phyloP scores from a whole-genome alignment of 2,113 vertebrate species.

The Alethe castanea region DNA sequence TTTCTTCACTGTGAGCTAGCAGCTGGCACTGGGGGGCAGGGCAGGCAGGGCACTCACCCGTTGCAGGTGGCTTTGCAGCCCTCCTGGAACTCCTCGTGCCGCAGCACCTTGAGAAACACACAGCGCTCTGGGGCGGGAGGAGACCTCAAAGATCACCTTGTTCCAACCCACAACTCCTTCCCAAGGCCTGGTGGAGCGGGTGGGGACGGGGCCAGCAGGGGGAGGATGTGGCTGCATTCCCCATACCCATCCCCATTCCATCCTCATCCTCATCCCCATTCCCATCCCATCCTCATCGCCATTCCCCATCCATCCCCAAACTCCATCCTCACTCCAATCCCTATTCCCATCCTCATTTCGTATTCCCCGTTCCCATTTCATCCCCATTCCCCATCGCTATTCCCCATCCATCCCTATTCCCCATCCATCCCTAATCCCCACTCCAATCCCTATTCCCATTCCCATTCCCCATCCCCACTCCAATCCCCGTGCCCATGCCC shows the following conservation, averaged over 20 bases:
- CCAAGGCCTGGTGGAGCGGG: fast-evolving
- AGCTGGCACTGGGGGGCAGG: fast-evolving
- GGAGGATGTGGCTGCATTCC: too few relatives aligned
- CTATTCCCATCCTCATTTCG: background rate
- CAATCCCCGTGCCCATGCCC: too few relatives aligned
- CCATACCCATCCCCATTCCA: too few relatives aligned
- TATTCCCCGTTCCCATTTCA: too few relatives aligned
- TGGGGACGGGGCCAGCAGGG: fast-evolving
- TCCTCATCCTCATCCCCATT: too few relatives aligned
- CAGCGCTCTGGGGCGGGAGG: fast-evolving
- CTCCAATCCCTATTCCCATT: too few relatives aligned
- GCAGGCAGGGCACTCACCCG: constrained; percentile 71
- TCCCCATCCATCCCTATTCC: too few relatives aligned
- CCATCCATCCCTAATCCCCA: too few relatives aligned
- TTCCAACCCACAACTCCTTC: fast-evolving
- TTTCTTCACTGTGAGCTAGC: fast-evolving
- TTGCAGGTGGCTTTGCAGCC: constrained; percentile 95
- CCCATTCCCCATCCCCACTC: background rate
- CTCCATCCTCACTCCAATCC: background rate
- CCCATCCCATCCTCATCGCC: too few relatives aligned
- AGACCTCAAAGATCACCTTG: fast-evolving
- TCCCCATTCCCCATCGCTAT: too few relatives aligned
- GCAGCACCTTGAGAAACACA: constrained; percentile 74
- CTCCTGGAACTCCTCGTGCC: constrained; percentile 96
- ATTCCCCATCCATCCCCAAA: too few relatives aligned